Evolutionary conservation across 1,140 invertebrate species (phyloP), one percentile per base, ranked within the genome.

Genomic region (Heliothis virescens): DNA sequence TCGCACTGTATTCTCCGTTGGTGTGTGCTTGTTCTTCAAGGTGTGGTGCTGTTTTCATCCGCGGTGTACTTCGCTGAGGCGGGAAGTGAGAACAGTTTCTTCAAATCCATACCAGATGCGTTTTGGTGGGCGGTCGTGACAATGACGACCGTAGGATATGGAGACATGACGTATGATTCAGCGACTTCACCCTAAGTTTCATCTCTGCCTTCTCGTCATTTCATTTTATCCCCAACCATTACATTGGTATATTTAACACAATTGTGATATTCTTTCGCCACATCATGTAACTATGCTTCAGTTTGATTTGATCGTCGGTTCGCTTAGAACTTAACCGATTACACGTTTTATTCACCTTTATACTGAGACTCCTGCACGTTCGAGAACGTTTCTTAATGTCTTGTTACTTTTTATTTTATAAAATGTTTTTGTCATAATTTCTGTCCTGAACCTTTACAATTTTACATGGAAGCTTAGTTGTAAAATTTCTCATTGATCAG

Each of bases 81-180:
- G 92, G 98, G 99, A 95, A 98, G 97, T 95, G 97, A 98, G 95
- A 99, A 99, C 96, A 99, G 99, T 90, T 98, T 99, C 97, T 99
- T 99, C 97, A 99, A 99, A 96, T 99, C 98, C 95, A 99, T 99
- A 96, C 98, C 98, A 93, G 97, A 98, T 96, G 98, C 98, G 94
- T 99, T 99, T 97, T 99, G 99, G 99, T 99, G 99, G 98, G 98
- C 98, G 94, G 98, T 99, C 94, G 99, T 99, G 95, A 99, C 99
- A 95, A 99, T 99, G 99, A 98, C 99, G 95, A 99, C 99, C 95
- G 99, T 99, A 95, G 99, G 99, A 96, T 99, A 99, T 97, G 99
- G 99, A 96, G 99, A 99, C 96, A 99, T 99, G 99, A 98, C 98
- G 98, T 98, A 98, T 97, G 97, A 97, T 97, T 90, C 90, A 91